Percentiles rank a stretch among this genome's conserved stretches.
Evolutionary conservation across 2,113 vertebrate genomes (phyloP).

Genomic region (Vombatus ursinus): DNA sequence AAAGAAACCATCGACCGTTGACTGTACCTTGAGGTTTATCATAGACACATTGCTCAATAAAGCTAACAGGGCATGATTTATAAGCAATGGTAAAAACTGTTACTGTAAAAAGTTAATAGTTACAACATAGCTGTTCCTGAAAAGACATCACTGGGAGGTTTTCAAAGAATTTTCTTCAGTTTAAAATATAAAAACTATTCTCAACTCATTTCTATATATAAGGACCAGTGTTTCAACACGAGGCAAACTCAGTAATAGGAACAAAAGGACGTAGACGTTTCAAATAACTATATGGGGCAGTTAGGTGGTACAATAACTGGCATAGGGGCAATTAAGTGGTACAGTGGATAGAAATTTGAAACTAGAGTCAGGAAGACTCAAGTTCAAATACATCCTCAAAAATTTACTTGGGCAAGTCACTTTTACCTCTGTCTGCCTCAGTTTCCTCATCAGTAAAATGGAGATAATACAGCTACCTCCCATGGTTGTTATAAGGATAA

Average conservation of each 20-base stretch:
- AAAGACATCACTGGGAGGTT: constrained; percentile 49
- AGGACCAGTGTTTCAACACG: constrained; percentile 24
- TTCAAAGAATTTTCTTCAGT: constrained; percentile 57
- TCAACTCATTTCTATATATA: not conserved
- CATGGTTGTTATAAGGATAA: not conserved
- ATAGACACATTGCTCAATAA: constrained; percentile 68
- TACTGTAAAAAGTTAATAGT: not conserved
- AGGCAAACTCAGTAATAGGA: not conserved
- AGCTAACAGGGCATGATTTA: constrained; percentile 75
- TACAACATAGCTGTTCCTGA: not conserved
- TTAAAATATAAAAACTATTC: not conserved
- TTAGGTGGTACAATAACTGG: not conserved
- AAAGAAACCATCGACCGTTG: constrained; percentile 99
- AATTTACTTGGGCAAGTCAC: not conserved
- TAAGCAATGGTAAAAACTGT: constrained; percentile 9
- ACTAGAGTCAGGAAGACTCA: not conserved
- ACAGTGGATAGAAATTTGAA: not conserved
- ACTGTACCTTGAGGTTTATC: constrained; percentile 97
- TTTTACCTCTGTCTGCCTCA: not conserved
- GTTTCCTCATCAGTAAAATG: not conserved
- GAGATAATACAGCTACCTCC: not conserved
- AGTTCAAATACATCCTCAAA: not conserved
- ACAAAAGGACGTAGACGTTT: not conserved
- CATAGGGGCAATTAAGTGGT: too few species aligned
- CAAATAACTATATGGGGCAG: not conserved